Evolutionary conservation across 2,797 vertebrate genomes (phyloP), one percentile per base, ranked within the genome.

Genomic region (Phalanger gymnotis): DNA sequence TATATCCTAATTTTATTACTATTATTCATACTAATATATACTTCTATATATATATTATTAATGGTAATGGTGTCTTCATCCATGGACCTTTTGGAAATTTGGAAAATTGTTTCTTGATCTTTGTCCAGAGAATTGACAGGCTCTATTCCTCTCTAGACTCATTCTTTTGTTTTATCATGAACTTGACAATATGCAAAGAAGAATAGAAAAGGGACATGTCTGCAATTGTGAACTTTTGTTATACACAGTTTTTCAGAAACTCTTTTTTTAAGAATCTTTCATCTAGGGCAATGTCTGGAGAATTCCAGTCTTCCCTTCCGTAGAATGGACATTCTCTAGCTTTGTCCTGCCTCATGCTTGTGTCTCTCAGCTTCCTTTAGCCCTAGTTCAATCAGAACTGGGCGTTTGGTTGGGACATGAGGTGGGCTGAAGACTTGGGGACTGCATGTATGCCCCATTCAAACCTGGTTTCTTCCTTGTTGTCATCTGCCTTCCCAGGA

Each of bases 401-500:
- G 14, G 28, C 87, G 90, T 81, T 81, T 94, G 92, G 61, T 28
- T 56, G 57, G 90, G 53, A n/a, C 54, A 58, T 54, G 93, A 87
- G 94, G 13, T 3, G 57, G 58, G 73, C 53, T 51, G 93, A 92
- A 34, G 61, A 40, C 12, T 89, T 52, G 92, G 91, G 52, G 30
- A 51, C 87, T 93, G 40, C 54, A 87, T 25, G 5, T 87, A 10
- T 81, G 40, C 40, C 14, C 58, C 4, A 16, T 66, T 66, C 25
- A 31, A 73, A 73, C n/a, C n/a, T 81, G n/a, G 7, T 55, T 81
- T 11, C 4, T 22, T 94, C 54, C 56, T 19, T 1, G 5, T 92
- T 53, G 0, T 95, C 55, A 93, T 91, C 66, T 58, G 54, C 58
- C 56, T 94, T 90, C 53, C 0, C 94, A 99, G 99, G 98, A 99